phyloP scores from a whole-genome alignment of 2,797 vertebrate genomes.

The Enteromius anoplus region DNA sequence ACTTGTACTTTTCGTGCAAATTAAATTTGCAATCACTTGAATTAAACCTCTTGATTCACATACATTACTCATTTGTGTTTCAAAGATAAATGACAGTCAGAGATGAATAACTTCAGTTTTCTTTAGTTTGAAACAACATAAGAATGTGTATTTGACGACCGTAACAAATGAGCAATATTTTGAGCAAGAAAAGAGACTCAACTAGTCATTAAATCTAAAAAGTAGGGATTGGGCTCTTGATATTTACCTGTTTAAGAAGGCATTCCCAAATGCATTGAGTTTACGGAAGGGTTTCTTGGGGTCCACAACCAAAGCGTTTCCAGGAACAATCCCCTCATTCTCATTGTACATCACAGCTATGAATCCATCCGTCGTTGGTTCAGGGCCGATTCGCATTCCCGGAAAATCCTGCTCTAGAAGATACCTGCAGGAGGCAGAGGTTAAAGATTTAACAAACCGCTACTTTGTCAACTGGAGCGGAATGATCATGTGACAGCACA shows the following conservation, averaged over 20 bases:
- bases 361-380: constrained; percentile 96
- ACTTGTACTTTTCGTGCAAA: not conserved
- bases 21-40: not conserved
- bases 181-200: not conserved
- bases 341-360: constrained; percentile 97
- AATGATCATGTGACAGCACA: constrained; percentile 8
- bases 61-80: not conserved
- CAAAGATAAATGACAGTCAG: too few relatives aligned
- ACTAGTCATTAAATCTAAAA: not conserved
- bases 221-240: not conserved
- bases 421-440: constrained; percentile 76
- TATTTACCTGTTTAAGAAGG: constrained; percentile 92
- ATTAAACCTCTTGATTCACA: not conserved
- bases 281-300: constrained; percentile 96
- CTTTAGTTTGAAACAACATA: too few relatives aligned
- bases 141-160: too few relatives aligned
- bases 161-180: too few relatives aligned
- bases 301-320: constrained; percentile 95
- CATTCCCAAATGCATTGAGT: constrained; percentile 93
- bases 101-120: too few relatives aligned
- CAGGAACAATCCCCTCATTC: constrained; percentile 88
- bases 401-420: constrained; percentile 95
- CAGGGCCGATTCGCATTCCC: constrained; percentile 95
- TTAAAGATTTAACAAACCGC: constrained; percentile 8
- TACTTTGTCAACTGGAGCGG: not conserved